phyloP scores from a whole-genome alignment of 2,888 invertebrate genomes.

The Iphiclides podalirius region DNA sequence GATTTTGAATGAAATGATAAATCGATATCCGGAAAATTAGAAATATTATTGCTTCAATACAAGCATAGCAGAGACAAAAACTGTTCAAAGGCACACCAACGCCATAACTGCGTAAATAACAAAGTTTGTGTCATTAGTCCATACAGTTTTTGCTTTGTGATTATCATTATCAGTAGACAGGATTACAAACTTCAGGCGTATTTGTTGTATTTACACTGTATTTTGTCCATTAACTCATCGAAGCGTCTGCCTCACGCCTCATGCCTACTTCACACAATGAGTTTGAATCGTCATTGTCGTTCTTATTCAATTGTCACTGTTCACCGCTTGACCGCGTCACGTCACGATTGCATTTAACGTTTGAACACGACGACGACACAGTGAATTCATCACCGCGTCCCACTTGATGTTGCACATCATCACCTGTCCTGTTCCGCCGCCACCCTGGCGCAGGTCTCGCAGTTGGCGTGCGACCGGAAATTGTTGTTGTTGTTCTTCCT shows the following conservation, averaged over 20 bases:
- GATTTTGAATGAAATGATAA: neutral
- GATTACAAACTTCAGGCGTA: neutral
- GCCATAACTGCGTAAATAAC: neutral
- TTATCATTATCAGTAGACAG: too few relatives aligned
- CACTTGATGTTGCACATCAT: too few relatives aligned
- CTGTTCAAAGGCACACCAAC: constrained; percentile 10
- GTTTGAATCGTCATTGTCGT: too few relatives aligned
- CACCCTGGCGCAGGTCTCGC: constrained; percentile 60
- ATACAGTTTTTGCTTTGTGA: neutral
- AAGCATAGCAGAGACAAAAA: neutral
- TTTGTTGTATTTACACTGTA: neutral
- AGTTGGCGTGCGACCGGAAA: constrained; percentile 59
- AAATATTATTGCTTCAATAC: neutral
- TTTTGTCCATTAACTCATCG: neutral
- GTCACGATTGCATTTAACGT: too few relatives aligned
- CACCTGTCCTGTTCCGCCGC: constrained; percentile 55
- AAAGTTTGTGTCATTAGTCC: constrained; percentile 6
- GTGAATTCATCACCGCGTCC: too few relatives aligned
- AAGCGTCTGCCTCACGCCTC: too few relatives aligned
- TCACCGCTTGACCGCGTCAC: too few relatives aligned
- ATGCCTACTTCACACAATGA: too few relatives aligned
- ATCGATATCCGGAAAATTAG: neutral
- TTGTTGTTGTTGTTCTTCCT: constrained; percentile 75
- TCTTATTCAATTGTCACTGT: too few relatives aligned
- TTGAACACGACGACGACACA: too few relatives aligned